phyloP scores from a whole-genome alignment of 2,888 invertebrate genomes.

The Dasysyrphus albostriatus region DNA sequence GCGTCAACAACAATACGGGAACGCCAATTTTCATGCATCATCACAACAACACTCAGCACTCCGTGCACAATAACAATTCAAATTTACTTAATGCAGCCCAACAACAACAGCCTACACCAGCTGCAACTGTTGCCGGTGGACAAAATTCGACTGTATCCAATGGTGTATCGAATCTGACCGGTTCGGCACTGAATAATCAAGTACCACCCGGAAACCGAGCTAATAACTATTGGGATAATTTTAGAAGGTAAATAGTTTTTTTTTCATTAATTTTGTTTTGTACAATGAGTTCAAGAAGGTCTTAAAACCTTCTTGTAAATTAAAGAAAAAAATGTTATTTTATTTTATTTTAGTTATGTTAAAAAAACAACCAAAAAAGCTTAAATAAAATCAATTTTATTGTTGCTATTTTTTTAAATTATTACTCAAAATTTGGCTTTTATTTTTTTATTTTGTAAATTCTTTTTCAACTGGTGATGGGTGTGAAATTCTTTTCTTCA shows the following conservation, averaged over 20 bases:
- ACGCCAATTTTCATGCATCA: conserved; percentile 84
- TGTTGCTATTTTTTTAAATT: conserved; percentile 30
- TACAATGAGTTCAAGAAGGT: conserved; percentile 2
- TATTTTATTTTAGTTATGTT: conserved; percentile 59
- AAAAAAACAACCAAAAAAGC: conserved; percentile 32
- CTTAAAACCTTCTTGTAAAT: neutral
- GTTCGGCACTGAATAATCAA: conserved; percentile 90
- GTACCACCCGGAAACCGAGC: conserved; percentile 95
- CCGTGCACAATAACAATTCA: conserved; percentile 80
- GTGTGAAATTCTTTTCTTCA: conserved; percentile 71
- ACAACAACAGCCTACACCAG: conserved; percentile 78
- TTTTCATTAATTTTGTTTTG: conserved; percentile 34
- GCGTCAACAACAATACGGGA: conserved; percentile 76
- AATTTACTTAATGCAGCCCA: conserved; percentile 80
- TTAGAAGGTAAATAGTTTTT: conserved; percentile 90
- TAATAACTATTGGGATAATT: conserved; percentile 97
- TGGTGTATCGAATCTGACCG: conserved; percentile 78
- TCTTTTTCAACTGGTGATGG: conserved; percentile 4
- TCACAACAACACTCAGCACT: conserved; percentile 83
- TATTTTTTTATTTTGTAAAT: neutral
- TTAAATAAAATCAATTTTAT: conserved; percentile 46
- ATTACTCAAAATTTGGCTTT: neutral
- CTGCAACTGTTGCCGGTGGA: conserved; percentile 38
- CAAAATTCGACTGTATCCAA: conserved; percentile 77
- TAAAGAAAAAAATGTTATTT: conserved; percentile 34